phyloP scores from a whole-genome alignment of 2,113 vertebrate genomes.

The Cariama cristata region DNA sequence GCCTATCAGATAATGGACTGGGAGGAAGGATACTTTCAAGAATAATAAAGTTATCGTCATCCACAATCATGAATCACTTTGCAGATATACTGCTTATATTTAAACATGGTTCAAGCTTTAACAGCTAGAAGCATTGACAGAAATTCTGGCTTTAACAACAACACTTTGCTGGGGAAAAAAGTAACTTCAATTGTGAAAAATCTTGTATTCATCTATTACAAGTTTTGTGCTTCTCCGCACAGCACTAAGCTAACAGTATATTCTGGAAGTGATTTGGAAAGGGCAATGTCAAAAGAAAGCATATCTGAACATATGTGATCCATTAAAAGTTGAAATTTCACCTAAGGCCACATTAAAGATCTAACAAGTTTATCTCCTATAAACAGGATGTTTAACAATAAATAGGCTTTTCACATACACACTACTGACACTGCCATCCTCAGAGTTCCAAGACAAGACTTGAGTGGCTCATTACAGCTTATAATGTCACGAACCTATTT shows the following conservation, averaged over 20 bases:
- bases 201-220: background rate
- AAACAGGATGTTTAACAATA: background rate
- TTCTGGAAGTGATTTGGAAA: background rate
- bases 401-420: background rate
- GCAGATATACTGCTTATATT: background rate
- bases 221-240: background rate
- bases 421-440: background rate
- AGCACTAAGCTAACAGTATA: background rate
- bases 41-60: background rate
- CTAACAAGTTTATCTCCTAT: background rate
- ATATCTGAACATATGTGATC: background rate
- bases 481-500: background rate
- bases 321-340: background rate
- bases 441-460: background rate
- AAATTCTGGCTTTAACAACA: slow-evolving; percentile 9
- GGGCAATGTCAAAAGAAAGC: background rate
- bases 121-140: background rate
- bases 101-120: background rate
- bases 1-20: background rate
- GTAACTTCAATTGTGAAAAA: background rate
- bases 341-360: background rate
- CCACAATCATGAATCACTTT: background rate
- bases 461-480: background rate
- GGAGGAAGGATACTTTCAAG: background rate
- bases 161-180: background rate